Evolutionary conservation across 1,140 invertebrate species (phyloP).

Genomic region (Chironomus tepperi): DNA sequence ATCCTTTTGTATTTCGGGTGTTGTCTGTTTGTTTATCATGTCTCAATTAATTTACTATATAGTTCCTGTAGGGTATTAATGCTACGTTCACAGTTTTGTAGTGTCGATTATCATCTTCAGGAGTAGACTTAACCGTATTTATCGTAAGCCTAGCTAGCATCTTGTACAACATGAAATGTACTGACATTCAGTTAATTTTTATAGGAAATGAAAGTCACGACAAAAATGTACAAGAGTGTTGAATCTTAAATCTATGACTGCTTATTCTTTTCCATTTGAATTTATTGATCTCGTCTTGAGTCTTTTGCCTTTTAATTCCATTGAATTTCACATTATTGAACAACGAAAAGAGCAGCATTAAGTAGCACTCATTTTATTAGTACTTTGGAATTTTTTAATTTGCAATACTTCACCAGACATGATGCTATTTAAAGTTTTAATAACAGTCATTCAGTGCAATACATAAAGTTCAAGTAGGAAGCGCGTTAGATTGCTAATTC

Average conservation of each 20-base stretch:
- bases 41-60: constrained; percentile 1
- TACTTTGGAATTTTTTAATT: constrained; percentile 9
- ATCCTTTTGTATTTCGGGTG: not conserved
- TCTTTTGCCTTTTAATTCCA: no score
- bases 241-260: no score
- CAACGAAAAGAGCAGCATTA: not conserved
- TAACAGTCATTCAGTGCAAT: not conserved
- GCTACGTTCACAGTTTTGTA: not conserved
- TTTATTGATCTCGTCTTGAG: no score
- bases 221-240: not conserved
- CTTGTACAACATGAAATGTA: no score
- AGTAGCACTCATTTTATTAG: constrained; percentile 1
- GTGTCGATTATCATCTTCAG: constrained; percentile 3
- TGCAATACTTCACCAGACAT: not conserved
- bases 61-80: constrained; percentile 14
- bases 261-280: no score
- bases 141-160: not conserved
- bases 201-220: not conserved
- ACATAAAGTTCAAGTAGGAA: not conserved
- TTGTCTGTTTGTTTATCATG: constrained; percentile 14
- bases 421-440: not conserved
- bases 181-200: no score
- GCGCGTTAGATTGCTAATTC: not conserved
- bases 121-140: not conserved
- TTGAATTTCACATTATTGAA: not conserved